Base-by-base conservation (phyloP, 2,888 invertebrate species). In the Chalcis sispes region DNA sequence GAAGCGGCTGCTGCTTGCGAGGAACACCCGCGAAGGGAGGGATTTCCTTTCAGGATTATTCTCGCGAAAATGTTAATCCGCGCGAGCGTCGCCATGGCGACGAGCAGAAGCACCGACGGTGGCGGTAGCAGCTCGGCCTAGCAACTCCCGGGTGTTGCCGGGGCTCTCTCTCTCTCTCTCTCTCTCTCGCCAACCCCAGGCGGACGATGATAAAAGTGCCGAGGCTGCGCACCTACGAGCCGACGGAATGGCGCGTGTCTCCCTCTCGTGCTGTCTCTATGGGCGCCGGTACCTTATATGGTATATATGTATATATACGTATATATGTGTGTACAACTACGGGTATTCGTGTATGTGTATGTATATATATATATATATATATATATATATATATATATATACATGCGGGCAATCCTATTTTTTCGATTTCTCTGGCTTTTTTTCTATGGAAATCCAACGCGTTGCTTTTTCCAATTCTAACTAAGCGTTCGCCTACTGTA, bases 31-130 rank as follows among this genome's bases (percentile, higher is more conserved):
- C n/a, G n/a, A n/a, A 58, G 78, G 70, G 74, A 75, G 77, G 79
- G 73, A 75, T 76, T 80, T 81, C 83, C 81, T 81, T 83, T 83
- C 78, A 81, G 82, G 80, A 80, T 83, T 80, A 82, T 79, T 79
- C 80, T 79, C 81, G 84, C 83, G 83, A 83, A 84, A 85, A 83
- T 83, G 83, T 83, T 84, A 83, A 85, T 86, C 81, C 81, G 85
- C 81, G 83, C 77, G 82, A 46, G 72, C 61, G 79, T 78, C 54
- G 61, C 61, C 77, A 77, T 77, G 59, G 65, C 52, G 65, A 77
- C 76, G 59, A 3, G 66, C 25, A 25, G n/a, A 23, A 25, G 13
- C 46, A 64, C 25, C 27, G 25, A 32, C 15, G 27, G 40, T 20
- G 4, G 32, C 27, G 25, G 50, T n/a, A 42, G 40, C 29, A 10